These are phyloP conservation scores for Leptogaster cylindrica DNA, from an alignment of 2,888 invertebrate species.

Conservation along the genomic window DNA sequence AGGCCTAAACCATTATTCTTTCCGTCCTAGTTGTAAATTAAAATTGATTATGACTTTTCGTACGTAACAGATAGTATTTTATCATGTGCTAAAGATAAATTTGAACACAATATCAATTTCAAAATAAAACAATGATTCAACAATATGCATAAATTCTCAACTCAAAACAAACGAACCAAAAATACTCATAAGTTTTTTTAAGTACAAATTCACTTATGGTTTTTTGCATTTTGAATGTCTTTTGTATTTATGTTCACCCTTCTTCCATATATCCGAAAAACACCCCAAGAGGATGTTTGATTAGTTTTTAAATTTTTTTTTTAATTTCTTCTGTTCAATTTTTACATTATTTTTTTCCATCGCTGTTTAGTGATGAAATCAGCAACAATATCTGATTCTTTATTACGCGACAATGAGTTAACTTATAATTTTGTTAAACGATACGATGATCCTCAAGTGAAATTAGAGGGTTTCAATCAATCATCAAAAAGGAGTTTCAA, in stretches of 20 bases:
- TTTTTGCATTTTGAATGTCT: too few relatives aligned
- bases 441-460: conserved; percentile 23
- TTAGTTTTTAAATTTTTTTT: too few relatives aligned
- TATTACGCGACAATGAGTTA: conserved; percentile 35
- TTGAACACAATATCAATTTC: background rate
- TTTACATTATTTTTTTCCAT: conserved; percentile 23
- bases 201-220: background rate
- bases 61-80: conserved; percentile 47
- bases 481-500: conserved; percentile 40
- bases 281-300: background rate
- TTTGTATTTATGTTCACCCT: conserved; percentile 7
- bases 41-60: too few relatives aligned
- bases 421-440: conserved; percentile 16
- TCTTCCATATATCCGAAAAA: background rate
- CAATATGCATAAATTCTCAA: too few relatives aligned
- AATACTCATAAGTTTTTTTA: background rate
- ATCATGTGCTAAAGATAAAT: conserved; percentile 46
- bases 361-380: conserved; percentile 37
- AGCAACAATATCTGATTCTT: conserved; percentile 33
- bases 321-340: conserved; percentile 28
- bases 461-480: background rate
- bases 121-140: conserved; percentile 44
- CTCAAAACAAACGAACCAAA: conserved; percentile 51
- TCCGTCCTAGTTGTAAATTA: too few relatives aligned
- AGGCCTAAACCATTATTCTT: too few relatives aligned